Percentiles rank a stretch among this genome's conserved stretches.
Evolutionary conservation across 2,797 vertebrate genomes (phyloP).

Genomic region (Rhincodon typus): DNA sequence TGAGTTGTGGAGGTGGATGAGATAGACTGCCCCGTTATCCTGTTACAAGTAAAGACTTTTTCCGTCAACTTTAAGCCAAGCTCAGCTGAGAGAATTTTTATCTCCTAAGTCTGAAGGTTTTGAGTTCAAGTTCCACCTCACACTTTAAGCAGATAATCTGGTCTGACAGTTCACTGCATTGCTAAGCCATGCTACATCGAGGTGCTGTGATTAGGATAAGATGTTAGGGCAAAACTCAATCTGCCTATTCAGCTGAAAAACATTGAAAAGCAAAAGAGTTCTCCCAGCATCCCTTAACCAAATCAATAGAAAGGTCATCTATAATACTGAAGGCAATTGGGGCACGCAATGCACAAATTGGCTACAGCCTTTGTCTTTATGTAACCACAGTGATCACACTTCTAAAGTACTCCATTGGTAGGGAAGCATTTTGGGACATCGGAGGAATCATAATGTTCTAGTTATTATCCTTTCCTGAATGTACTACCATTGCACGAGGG

Average conservation of each 20-base stretch:
- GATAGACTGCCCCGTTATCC: too few species aligned
- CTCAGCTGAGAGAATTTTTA: background rate
- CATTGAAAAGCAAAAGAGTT: background rate
- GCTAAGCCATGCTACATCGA: background rate
- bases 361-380: background rate
- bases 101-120: background rate
- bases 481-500: too few species aligned
- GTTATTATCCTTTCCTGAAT: background rate
- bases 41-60: too few species aligned
- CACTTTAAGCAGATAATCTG: background rate
- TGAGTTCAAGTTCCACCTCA: background rate
- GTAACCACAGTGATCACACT: background rate
- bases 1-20: background rate
- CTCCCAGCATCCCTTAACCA: background rate
- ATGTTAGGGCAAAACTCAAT: background rate
- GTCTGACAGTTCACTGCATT: background rate
- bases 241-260: background rate
- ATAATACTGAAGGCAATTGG: background rate
- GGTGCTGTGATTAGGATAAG: background rate
- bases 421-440: background rate
- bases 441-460: background rate
- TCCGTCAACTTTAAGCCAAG: background rate
- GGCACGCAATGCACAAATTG: background rate
- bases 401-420: background rate
- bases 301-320: background rate